Evolutionary conservation across 2,797 vertebrate species (phyloP).

Genomic region (Melanotaenia trifasciata): DNA sequence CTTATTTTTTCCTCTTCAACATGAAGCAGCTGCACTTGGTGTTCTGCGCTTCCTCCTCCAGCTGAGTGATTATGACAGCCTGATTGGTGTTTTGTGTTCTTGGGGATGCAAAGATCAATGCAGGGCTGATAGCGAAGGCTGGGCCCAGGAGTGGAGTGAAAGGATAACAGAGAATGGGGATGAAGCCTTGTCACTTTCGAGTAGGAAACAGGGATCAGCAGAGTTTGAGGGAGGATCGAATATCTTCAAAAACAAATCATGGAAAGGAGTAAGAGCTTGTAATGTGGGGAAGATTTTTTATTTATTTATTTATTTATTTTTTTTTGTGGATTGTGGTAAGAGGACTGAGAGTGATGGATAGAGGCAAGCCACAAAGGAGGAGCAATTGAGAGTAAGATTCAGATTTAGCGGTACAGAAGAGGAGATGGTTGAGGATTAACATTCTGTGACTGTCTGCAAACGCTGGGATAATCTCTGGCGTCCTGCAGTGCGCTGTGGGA

Average conservation of each 20-base stretch:
- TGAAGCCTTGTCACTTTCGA: slow-evolving; percentile 63
- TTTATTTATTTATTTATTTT: background rate
- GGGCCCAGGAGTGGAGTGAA: slow-evolving; percentile 49
- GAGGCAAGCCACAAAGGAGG: slow-evolving; percentile 46
- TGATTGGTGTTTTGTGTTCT: slow-evolving; percentile 79
- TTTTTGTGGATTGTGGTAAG: slow-evolving; percentile 40
- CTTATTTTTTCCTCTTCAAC: slow-evolving; percentile 55
- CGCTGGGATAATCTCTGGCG: slow-evolving; percentile 72
- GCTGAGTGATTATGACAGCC: slow-evolving; percentile 77
- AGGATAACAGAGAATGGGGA: slow-evolving; percentile 51
- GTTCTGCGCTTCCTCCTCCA: slow-evolving; percentile 60
- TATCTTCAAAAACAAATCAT: slow-evolving; percentile 53
- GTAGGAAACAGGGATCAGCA: slow-evolving; percentile 64
- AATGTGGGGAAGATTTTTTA: slow-evolving; percentile 36
- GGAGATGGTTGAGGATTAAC: slow-evolving; percentile 77
- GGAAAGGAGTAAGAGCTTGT: slow-evolving; percentile 39
- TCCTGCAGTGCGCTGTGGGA: slow-evolving; percentile 74
- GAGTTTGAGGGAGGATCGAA: slow-evolving; percentile 54
- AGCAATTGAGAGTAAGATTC: slow-evolving; percentile 61
- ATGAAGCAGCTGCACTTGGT: slow-evolving; percentile 59
- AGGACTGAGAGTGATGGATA: slow-evolving; percentile 54
- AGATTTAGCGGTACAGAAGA: slow-evolving; percentile 70
- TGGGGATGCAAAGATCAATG: slow-evolving; percentile 75
- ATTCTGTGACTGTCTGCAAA: slow-evolving; percentile 79
- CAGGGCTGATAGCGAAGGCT: slow-evolving; percentile 62